Evolutionary conservation across 2,113 vertebrate genomes (phyloP), one percentile per base, ranked within the genome.

Genomic region (Ia io): DNA sequence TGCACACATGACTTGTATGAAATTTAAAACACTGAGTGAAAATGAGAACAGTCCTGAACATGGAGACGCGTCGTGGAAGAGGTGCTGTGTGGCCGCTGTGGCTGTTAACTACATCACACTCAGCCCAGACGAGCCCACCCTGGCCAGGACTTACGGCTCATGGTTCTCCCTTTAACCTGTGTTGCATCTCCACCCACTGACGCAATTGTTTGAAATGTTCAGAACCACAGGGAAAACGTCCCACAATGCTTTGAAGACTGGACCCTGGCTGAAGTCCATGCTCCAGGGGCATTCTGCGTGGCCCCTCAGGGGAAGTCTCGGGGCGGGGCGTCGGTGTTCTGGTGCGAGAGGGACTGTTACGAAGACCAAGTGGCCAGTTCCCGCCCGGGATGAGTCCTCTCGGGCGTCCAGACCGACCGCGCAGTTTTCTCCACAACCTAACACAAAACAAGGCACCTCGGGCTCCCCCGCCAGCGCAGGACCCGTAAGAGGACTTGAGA

Each of bases 21-120:
- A 69, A 28, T 59, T 32, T 49, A 23, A 49, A 51, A 70, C 25
- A 63, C 10, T 7, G 11, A 40, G 30, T 92, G 37, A 47, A 74
- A 88, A 30, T 7, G 20, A 61, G 25, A 14, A 10, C 1, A 71
- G 16, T 35, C 30, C 53, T 70, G 42, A 71, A 9, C 28, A 20
- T 0, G 4, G 47, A 59, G 17, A 82, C 2, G 23, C n/a, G n/a
- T 0, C 3, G 22, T 6, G 16, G 2, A 37, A 35, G 10, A 28
- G 44, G 71, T 40, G 25, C 40, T 22, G 32, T 14, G 49, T 65
- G 7, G 23, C 20, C 17, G 53, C 9, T 56, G 17, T 9, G 37
- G 14, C 25, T 14, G 32, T 22, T 35, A 12, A n/a, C 74, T 47
- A 67, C 16, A 20, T 30, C 8, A 40, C 23, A 16, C n/a, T 13